These are phyloP conservation scores for Enteromius radiatus DNA, from an alignment of 2,797 vertebrate genomes.

Conservation along the genomic window DNA sequence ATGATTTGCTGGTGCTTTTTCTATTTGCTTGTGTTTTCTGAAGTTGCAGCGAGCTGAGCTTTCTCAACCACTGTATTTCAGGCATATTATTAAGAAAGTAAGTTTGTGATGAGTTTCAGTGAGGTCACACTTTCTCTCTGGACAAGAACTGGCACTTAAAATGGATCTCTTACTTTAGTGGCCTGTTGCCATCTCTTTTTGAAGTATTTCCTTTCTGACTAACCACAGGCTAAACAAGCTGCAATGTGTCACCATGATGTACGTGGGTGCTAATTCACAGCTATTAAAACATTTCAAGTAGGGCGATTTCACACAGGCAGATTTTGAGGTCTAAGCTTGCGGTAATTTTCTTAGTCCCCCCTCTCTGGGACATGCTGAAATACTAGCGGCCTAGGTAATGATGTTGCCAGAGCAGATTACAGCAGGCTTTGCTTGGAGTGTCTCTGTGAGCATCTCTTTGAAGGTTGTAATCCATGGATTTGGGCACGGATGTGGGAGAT, in stretches of 20 bases:
- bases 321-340: constrained; percentile 25
- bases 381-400: constrained; percentile 61
- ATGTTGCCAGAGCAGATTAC: constrained; percentile 71
- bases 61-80: neutral
- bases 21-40: too few relatives aligned
- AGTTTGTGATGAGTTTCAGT: neutral
- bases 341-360: constrained; percentile 44
- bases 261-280: neutral
- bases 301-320: constrained; percentile 7
- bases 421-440: constrained; percentile 70
- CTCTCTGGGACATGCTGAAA: constrained; percentile 23
- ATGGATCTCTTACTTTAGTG: constrained; percentile 16
- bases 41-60: too few relatives aligned
- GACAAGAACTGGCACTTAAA: constrained; percentile 10
- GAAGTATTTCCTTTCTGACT: constrained; percentile 9
- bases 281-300: constrained; percentile 23
- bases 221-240: neutral
- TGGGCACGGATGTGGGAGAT: constrained; percentile 62
- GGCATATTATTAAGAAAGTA: neutral
- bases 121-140: constrained; percentile 8
- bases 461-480: constrained; percentile 79
- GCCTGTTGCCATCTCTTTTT: constrained; percentile 7
- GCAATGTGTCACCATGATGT: constrained; percentile 5
- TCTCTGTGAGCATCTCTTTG: constrained; percentile 66
- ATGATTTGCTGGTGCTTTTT: too few relatives aligned